Conservation (phyloP, 2,888 invertebrate genomes). For the Tachina fera region DNA sequence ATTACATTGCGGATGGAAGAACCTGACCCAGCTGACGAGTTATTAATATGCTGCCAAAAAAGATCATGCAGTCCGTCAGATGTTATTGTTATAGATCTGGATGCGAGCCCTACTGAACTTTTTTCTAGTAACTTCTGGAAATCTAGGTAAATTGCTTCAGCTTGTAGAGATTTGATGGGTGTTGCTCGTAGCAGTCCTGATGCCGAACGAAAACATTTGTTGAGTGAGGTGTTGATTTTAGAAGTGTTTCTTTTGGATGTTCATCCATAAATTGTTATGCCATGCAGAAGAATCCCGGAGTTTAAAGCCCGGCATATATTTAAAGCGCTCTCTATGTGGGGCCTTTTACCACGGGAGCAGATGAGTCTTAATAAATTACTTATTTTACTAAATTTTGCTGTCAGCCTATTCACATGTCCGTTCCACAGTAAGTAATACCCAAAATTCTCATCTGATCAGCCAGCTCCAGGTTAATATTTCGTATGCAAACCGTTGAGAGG, state of each 20-base stretch:
- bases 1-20: not conserved
- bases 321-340: no score
- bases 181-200: not conserved
- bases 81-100: not conserved
- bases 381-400: no score
- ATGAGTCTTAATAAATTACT: no score
- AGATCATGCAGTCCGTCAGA: not conserved
- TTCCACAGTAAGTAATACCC: not conserved
- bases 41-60: not conserved
- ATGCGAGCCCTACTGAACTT: not conserved
- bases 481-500: not conserved
- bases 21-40: not conserved
- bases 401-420: no score
- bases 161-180: not conserved
- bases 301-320: constrained; percentile 41
- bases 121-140: no score
- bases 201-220: not conserved
- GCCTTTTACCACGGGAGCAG: constrained; percentile 19
- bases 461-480: not conserved
- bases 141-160: not conserved
- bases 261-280: constrained; percentile 50
- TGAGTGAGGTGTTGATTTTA: not conserved
- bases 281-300: constrained; percentile 26
- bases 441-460: constrained; percentile 5
- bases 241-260: constrained; percentile 2